Base-by-base conservation (phyloP, 2,888 invertebrate genomes). In the Sphaeridia pumilis region DNA sequence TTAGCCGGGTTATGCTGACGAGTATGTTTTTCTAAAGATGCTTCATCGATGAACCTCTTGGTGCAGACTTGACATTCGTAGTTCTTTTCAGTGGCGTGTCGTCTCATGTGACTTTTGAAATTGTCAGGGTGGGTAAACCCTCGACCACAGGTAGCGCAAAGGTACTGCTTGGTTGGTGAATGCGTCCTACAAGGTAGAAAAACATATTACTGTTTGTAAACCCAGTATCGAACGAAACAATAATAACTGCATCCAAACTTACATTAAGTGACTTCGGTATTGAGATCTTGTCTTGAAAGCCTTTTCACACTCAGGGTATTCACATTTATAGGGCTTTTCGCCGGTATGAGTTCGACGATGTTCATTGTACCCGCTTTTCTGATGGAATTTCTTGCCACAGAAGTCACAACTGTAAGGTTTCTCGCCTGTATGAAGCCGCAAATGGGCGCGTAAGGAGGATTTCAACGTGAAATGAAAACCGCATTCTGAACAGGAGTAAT, bases 351-450 rank as follows among this genome's bases (percentile, higher is more conserved):
- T 83, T 52, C 86, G 43, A 12, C 49, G 35, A 36, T 58, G 86
- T 65, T 84, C 84, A 36, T 78, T 77, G 52, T 85, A 72, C 72
- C 86, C 86, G 52, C 84, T 84, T 67, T 81, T 82, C 70, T 86
- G 86, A 0, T 81, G 80, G 70, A 86, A 86, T 46, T 76, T 73
- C 69, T 85, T 86, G 51, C 77, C 73, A 69, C 87, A 87, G 17
- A 78, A 74, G 49, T 76, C 71, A 67, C 84, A 84, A 46, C 75
- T 12, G 69, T 74, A 83, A 0, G 83, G 83, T 64, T 83, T 83
- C 48, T 78, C 75, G 38, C 71, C 71, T 53, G 67, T 69, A 52
- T 71, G 70, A 65, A 68, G 73, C 66, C 75, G 69, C 52, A 82
- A 76, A 67, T 88, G 87, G 46, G 84, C 70, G 3, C 80, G 83